Evolutionary conservation across 2,888 invertebrate species (phyloP).

Genomic region (Andrena marginata): DNA sequence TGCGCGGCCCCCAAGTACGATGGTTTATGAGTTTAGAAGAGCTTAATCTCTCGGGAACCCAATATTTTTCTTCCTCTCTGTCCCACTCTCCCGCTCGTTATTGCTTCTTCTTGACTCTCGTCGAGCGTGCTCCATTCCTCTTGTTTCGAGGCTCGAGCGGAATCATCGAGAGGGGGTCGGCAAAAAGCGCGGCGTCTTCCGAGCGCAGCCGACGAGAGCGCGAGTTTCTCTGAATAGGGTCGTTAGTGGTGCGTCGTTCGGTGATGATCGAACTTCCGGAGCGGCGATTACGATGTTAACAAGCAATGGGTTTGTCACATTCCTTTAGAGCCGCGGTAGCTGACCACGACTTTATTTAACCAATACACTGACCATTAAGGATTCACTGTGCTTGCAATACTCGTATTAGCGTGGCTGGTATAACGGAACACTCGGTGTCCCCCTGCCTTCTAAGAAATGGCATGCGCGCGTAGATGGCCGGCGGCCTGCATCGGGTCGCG

Average conservation of each 20-base stretch:
- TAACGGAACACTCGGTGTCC: background rate
- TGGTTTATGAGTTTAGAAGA: conserved; percentile 60
- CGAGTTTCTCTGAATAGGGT: background rate
- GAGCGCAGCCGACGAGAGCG: background rate
- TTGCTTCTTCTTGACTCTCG: conserved; percentile 37
- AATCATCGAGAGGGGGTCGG: background rate
- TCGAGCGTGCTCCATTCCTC: conserved; percentile 44
- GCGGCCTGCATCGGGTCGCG: conserved; percentile 23
- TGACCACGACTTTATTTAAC: too few relatives aligned
- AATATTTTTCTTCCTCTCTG: conserved; percentile 53
- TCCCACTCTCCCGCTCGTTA: conserved; percentile 32
- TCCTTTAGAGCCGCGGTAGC: background rate
- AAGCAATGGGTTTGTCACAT: background rate
- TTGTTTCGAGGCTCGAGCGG: conserved; percentile 23
- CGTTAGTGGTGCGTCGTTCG: background rate
- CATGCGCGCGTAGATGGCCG: conserved; percentile 28
- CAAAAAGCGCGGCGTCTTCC: background rate
- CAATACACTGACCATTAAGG: too few relatives aligned
- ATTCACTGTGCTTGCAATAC: too few relatives aligned
- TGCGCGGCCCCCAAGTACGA: conserved; percentile 24
- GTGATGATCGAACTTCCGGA: background rate
- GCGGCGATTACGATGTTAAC: background rate
- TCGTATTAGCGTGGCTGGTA: too few relatives aligned
- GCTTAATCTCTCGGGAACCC: conserved; percentile 51
- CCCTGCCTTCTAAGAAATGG: conserved; percentile 7